Conservation (phyloP, 1,140 invertebrate species). For the Tribolium madens region DNA sequence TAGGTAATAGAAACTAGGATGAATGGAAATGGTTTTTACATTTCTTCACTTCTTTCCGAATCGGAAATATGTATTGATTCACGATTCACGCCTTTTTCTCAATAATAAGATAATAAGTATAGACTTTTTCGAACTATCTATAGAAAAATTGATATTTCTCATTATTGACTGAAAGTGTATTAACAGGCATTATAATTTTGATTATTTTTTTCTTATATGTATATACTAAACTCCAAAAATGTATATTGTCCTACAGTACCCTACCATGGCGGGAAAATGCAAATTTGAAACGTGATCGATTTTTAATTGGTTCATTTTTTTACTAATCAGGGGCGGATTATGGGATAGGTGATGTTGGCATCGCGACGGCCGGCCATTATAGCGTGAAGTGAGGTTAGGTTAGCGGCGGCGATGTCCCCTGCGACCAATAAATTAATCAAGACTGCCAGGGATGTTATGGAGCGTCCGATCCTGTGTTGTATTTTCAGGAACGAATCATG, state of each 20-base stretch:
- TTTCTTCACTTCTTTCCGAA: conserved; percentile 29
- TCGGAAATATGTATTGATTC: conserved; percentile 25
- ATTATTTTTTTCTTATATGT: too few relatives aligned
- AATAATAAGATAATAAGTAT: background rate
- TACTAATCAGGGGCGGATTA: conserved; percentile 3
- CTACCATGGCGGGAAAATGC: background rate
- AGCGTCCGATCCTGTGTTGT: conserved; percentile 28
- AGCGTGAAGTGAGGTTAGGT: conserved; percentile 41
- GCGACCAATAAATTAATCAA: conserved; percentile 57
- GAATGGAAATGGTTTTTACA: conserved; percentile 54
- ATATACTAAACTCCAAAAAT: too few relatives aligned
- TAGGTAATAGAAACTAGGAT: conserved; percentile 59
- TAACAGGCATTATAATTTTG: too few relatives aligned
- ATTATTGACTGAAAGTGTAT: too few relatives aligned
- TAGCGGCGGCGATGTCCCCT: conserved; percentile 47
- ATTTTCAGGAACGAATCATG: conserved; percentile 32
- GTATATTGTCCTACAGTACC: too few relatives aligned
- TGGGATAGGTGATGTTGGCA: conserved; percentile 26
- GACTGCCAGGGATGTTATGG: conserved; percentile 48
- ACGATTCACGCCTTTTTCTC: too few relatives aligned
- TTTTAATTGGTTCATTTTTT: conserved; percentile 15
- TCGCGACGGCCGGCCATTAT: conserved; percentile 39
- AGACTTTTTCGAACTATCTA: too few relatives aligned
- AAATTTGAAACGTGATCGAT: background rate
- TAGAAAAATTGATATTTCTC: too few relatives aligned